A percentile compares a stretch with the other conserved stretches of the same genome.
phyloP scores from a whole-genome alignment of 2,888 invertebrate species.

The Erynnis tages region DNA sequence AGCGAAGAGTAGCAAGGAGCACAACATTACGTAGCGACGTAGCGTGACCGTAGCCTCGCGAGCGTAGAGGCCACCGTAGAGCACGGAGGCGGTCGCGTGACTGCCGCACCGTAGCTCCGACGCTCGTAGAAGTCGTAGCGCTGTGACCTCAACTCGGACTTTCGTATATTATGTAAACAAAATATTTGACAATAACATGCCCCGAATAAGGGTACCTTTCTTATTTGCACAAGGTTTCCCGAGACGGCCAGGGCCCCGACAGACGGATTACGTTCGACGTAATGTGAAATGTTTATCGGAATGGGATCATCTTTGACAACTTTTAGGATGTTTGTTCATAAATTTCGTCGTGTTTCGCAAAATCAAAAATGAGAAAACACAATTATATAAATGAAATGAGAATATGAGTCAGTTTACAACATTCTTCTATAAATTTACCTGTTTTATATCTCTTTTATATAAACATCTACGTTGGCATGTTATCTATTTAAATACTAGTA shows the following conservation, averaged over 20 bases:
- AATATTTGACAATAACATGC: slow-evolving; percentile 62
- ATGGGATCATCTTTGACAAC: too few species aligned
- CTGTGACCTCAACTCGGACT: slow-evolving; percentile 45
- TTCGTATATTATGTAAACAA: slow-evolving; percentile 70
- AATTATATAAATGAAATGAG: too few species aligned
- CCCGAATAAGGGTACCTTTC: slow-evolving; percentile 44
- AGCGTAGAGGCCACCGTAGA: slow-evolving; percentile 58
- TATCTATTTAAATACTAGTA: too few species aligned
- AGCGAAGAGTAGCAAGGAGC: slow-evolving; percentile 63
- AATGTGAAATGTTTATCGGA: too few species aligned
- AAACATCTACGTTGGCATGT: too few species aligned
- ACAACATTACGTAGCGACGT: slow-evolving; percentile 65
- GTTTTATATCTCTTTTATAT: too few species aligned
- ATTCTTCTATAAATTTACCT: too few species aligned
- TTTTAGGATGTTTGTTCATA: too few species aligned
- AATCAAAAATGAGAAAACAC: too few species aligned
- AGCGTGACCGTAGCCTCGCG: slow-evolving; percentile 43
- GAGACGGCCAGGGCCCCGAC: neutral
- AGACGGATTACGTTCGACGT: neutral
- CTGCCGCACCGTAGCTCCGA: slow-evolving; percentile 58
- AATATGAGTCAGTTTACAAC: too few species aligned
- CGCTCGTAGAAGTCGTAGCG: slow-evolving; percentile 42
- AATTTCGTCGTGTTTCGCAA: too few species aligned
- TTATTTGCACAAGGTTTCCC: slow-evolving; percentile 13
- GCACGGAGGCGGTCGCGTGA: slow-evolving; percentile 63